Percentiles rank a stretch among this genome's conserved stretches.
These are phyloP conservation scores for Siniperca knerii DNA, from an alignment of 2,113 vertebrate species.

Conservation along the genomic window DNA sequence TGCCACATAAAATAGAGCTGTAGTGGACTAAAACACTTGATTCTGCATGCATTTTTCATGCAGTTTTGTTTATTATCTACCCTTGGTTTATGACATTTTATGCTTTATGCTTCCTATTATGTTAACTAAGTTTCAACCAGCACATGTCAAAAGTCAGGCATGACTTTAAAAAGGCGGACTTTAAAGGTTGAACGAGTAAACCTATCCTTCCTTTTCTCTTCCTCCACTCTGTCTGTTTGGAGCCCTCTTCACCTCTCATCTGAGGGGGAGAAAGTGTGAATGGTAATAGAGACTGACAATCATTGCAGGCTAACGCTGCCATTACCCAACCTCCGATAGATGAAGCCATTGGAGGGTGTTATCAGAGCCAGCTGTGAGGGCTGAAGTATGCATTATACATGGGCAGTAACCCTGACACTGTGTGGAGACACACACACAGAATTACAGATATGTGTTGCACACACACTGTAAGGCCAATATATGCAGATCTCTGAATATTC, in stretches of 20 bases:
- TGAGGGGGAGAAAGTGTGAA: constrained; percentile 83
- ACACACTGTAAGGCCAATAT: not conserved
- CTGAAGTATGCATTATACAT: constrained; percentile 89
- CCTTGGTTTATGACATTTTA: not conserved
- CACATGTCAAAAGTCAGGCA: not conserved
- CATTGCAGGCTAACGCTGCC: constrained; percentile 82
- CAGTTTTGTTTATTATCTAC: not conserved
- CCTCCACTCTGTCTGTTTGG: constrained; percentile 75
- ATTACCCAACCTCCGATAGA: constrained; percentile 90
- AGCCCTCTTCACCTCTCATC: constrained; percentile 87
- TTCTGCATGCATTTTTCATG: constrained; percentile 15
- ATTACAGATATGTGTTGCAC: constrained; percentile 9
- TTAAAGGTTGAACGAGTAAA: constrained; percentile 83
- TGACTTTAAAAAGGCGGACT: constrained; percentile 23
- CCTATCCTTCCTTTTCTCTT: constrained; percentile 58
- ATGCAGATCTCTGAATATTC: constrained; percentile 26
- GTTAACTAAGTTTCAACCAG: not conserved
- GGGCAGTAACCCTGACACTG: constrained; percentile 86
- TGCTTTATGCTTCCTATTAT: not conserved
- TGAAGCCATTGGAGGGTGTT: constrained; percentile 92
- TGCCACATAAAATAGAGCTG: constrained; percentile 6
- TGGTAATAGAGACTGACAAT: constrained; percentile 87
- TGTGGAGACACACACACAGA: constrained; percentile 66
- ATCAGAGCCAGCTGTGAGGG: constrained; percentile 92
- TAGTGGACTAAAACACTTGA: not conserved